Evolutionary conservation across 2,888 invertebrate species (phyloP).

Genomic region (Neuroscelio doddi): DNA sequence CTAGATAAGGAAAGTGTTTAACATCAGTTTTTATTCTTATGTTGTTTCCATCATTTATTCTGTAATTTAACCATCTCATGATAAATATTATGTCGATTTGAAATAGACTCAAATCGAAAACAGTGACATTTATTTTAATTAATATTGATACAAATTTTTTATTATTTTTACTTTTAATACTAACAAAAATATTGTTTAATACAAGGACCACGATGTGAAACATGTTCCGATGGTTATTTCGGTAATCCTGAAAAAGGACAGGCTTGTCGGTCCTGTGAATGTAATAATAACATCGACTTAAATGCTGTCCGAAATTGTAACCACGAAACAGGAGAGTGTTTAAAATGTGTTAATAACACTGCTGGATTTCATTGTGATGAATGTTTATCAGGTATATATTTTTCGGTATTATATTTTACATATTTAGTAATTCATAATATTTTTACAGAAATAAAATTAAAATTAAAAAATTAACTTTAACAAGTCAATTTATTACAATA

Average conservation of each 20-base stretch:
- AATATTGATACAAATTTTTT: too few species aligned
- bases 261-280: conserved; percentile 90
- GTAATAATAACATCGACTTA: conserved; percentile 93
- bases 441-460: too few species aligned
- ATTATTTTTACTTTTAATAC: too few species aligned
- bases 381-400: conserved; percentile 83
- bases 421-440: conserved; percentile 1
- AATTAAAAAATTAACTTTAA: conserved; percentile 2
- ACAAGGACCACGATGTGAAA: conserved; percentile 88
- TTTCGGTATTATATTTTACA: background rate
- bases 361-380: conserved; percentile 93
- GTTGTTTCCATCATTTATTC: conserved; percentile 21
- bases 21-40: too few species aligned
- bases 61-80: background rate
- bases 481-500: conserved; percentile 10
- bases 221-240: conserved; percentile 95
- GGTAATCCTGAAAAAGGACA: conserved; percentile 90
- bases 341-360: conserved; percentile 97
- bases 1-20: too few species aligned
- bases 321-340: conserved; percentile 94
- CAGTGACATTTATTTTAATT: too few species aligned
- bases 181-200: too few species aligned
- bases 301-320: conserved; percentile 99
- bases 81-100: background rate
- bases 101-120: too few species aligned